Percentiles rank a stretch among this genome's conserved stretches.
Conservation (phyloP, 2,888 invertebrate genomes). For the Ectemnius lituratus region DNA sequence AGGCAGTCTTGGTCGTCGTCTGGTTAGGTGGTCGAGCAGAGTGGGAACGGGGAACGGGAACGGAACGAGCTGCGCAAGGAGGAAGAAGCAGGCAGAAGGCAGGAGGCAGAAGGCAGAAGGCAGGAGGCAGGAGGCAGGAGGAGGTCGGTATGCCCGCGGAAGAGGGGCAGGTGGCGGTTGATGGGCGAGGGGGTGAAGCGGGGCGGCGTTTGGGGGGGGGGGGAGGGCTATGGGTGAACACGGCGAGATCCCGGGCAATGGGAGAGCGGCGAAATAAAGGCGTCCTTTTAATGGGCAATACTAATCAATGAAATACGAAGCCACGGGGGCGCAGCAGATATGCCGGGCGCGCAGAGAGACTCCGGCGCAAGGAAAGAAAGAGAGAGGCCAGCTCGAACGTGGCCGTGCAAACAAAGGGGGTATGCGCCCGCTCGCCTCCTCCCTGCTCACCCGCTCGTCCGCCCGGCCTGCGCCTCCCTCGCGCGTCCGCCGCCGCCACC, state of each 20-base stretch:
- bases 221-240: no score
- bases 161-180: conserved; percentile 3
- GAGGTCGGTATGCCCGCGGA: background rate
- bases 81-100: background rate
- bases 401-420: conserved; percentile 75
- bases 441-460: background rate
- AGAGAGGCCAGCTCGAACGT: conserved; percentile 56
- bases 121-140: background rate
- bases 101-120: background rate
- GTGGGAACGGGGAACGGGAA: background rate
- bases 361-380: conserved; percentile 16
- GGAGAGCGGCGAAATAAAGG: conserved; percentile 71
- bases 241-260: conserved; percentile 51
- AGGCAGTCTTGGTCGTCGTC: no score
- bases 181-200: no score
- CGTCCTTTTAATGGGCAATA: conserved; percentile 76
- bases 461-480: background rate
- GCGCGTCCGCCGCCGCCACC: conserved; percentile 9
- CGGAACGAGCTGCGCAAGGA: background rate
- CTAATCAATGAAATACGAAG: conserved; percentile 77
- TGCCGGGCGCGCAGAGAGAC: conserved; percentile 53
- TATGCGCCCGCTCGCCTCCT: conserved; percentile 59
- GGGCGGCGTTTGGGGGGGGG: conserved; percentile 21
- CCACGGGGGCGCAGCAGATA: conserved; percentile 62
- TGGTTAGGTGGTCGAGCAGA: no score